A percentile compares a stretch with the other conserved stretches of the same genome.
These are phyloP conservation scores for Avahi laniger DNA, from an alignment of 2,797 vertebrate species.

Conservation along the genomic window DNA sequence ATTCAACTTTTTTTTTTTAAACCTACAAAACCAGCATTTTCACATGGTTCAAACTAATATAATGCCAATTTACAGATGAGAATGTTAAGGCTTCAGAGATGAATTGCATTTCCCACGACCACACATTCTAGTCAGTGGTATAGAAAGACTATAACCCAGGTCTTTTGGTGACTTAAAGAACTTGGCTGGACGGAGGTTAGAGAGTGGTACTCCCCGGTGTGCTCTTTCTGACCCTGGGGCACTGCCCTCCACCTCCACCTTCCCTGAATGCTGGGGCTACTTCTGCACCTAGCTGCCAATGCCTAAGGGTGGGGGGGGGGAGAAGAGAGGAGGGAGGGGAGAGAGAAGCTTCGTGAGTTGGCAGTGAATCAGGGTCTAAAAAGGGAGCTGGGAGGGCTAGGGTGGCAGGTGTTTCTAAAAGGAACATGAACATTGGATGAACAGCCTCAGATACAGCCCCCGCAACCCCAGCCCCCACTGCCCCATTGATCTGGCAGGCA, in stretches of 20 bases:
- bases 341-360: conserved; percentile 76
- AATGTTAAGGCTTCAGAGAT: conserved; percentile 37
- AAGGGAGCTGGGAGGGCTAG: conserved; percentile 76
- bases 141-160: not conserved
- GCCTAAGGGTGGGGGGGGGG: conserved; percentile 57
- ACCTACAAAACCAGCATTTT: conserved; percentile 13
- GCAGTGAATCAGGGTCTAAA: conserved; percentile 81
- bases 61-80: conserved; percentile 56
- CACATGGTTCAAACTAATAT: conserved; percentile 18
- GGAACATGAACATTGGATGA: conserved; percentile 67
- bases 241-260: not conserved
- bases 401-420: conserved; percentile 80
- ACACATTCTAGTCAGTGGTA: not conserved
- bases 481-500: conserved; percentile 68
- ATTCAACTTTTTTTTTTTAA: not conserved
- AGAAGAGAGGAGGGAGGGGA: conserved; percentile 56
- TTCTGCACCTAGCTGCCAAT: conserved; percentile 67
- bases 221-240: not conserved
- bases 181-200: not conserved
- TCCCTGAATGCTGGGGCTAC: conserved; percentile 57
- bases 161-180: conserved; percentile 9
- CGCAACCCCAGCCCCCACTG: not conserved
- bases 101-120: not conserved
- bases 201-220: not conserved
- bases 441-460: conserved; percentile 62